A percentile compares a stretch with the other conserved stretches of the same genome.
phyloP scores from a whole-genome alignment of 2,113 vertebrate genomes.

The Oriolus oriolus region DNA sequence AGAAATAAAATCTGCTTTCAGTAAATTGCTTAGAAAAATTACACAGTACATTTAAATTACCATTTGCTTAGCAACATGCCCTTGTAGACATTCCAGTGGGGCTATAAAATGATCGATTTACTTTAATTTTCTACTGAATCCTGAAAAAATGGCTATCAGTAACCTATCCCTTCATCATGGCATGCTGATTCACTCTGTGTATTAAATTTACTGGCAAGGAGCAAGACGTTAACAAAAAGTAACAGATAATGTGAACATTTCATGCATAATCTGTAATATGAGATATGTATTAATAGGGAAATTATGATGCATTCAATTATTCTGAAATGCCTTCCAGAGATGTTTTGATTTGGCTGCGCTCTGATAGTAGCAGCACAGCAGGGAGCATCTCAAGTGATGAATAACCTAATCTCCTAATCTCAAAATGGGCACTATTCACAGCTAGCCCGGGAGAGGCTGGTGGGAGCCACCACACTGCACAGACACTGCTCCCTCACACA shows the following conservation, averaged over 20 bases:
- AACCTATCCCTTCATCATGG: slow-evolving; percentile 81
- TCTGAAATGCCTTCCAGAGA: slow-evolving; percentile 95
- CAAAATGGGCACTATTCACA: slow-evolving; percentile 86
- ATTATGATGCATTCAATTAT: slow-evolving; percentile 98
- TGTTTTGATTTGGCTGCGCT: slow-evolving; percentile 91
- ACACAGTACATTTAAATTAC: slow-evolving; percentile 86
- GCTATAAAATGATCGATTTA: slow-evolving; percentile 88
- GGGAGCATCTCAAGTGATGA: slow-evolving; percentile 93
- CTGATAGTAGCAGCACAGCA: slow-evolving; percentile 83
- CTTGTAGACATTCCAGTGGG: slow-evolving; percentile 79
- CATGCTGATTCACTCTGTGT: slow-evolving; percentile 82
- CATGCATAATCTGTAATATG: slow-evolving; percentile 91
- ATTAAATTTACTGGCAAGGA: slow-evolving; percentile 87
- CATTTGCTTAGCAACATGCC: slow-evolving; percentile 88
- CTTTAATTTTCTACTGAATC: slow-evolving; percentile 87
- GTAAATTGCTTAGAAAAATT: slow-evolving; percentile 86
- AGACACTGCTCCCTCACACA: slow-evolving; percentile 70
- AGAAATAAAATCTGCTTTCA: slow-evolving; percentile 80
- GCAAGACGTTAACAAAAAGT: slow-evolving; percentile 87
- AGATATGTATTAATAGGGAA: slow-evolving; percentile 98
- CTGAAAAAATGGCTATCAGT: slow-evolving; percentile 79
- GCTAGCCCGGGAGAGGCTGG: slow-evolving; percentile 77
- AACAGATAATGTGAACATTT: slow-evolving; percentile 92
- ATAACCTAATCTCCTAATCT: slow-evolving; percentile 99
- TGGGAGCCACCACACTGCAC: slow-evolving; percentile 75